These are phyloP conservation scores for Lycaena phlaeas DNA, from an alignment of 2,888 invertebrate genomes.

Conservation along the genomic window DNA sequence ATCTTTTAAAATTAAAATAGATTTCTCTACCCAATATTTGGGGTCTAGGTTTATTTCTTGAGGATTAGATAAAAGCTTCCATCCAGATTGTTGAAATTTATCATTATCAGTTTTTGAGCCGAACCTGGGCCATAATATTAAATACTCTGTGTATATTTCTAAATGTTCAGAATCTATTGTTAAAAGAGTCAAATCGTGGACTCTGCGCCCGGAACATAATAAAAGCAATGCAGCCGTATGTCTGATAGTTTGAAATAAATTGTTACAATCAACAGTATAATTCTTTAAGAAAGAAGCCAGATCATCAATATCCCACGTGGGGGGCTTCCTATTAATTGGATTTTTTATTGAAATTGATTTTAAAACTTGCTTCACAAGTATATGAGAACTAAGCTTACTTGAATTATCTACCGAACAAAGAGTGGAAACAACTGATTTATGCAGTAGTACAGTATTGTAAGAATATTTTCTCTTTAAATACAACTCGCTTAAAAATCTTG, in stretches of 20 bases:
- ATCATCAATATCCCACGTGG: neutral
- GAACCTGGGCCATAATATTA: neutral
- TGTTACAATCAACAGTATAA: neutral
- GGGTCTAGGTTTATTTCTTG: neutral
- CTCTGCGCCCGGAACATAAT: neutral
- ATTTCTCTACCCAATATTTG: neutral
- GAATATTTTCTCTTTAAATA: neutral
- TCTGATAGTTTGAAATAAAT: neutral
- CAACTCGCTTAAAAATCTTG: neutral
- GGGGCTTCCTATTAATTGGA: neutral
- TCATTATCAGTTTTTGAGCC: conserved; percentile 1
- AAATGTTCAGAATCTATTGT: neutral
- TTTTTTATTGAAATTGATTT: neutral
- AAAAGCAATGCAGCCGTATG: neutral
- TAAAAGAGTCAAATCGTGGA: neutral
- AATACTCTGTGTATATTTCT: neutral
- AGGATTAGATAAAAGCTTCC: neutral
- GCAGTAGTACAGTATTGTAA: neutral
- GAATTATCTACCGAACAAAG: neutral
- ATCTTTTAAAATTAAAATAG: neutral
- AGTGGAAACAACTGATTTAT: neutral
- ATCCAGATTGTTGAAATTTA: neutral
- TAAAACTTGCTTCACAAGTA: neutral
- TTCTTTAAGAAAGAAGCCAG: neutral
- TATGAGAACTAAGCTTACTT: neutral